Conservation (phyloP, 2,113 vertebrate species). For the Chiloscyllium plagiosum region DNA sequence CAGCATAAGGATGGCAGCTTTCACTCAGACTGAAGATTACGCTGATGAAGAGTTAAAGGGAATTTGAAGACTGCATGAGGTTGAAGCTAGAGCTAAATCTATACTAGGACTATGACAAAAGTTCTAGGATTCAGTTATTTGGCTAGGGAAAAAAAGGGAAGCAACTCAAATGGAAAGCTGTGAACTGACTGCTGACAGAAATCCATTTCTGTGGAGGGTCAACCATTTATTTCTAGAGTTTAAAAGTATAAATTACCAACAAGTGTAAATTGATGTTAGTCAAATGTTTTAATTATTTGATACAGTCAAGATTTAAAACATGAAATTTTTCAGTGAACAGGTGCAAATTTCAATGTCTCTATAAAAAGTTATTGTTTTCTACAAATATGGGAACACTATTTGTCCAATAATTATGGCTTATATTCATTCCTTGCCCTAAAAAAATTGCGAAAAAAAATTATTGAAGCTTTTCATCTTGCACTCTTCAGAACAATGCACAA, state of each 20-base stretch:
- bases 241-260: background rate
- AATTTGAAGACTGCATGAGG: background rate
- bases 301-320: background rate
- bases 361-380: background rate
- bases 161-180: background rate
- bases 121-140: no score
- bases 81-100: background rate
- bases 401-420: background rate
- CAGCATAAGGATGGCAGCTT: background rate
- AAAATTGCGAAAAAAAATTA: no score
- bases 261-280: background rate
- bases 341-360: background rate
- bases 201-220: background rate
- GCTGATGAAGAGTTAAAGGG: background rate
- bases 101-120: background rate
- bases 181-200: background rate
- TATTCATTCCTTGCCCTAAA: background rate
- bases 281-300: background rate
- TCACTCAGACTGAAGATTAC: background rate
- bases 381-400: background rate
- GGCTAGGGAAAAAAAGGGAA: background rate
- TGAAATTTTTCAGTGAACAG: background rate
- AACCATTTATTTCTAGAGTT: background rate
- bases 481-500: no score
- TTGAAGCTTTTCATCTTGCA: no score